Base-by-base conservation (phyloP, 2,113 vertebrate genomes). In the Mobula birostris region DNA sequence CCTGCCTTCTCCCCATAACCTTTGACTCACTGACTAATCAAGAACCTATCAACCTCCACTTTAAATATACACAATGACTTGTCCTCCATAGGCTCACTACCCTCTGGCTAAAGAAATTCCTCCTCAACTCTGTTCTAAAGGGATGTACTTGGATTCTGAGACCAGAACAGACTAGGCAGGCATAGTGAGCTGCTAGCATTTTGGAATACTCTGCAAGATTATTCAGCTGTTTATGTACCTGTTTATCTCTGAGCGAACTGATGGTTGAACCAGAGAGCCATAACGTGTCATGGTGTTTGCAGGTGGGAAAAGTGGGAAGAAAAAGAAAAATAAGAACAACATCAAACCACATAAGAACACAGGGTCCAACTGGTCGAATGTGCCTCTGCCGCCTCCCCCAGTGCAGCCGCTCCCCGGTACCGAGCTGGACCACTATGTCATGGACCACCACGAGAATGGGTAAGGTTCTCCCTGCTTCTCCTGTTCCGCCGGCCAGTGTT, bases 251-350 rank as follows among this genome's bases (percentile, higher is more conserved):
- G 83, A 63, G n/a, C 24, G 21, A 29, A 12, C 12, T 32, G 61
- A 1, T 2, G 14, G n/a, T 32, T 15, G 32, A 6, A 19, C 58
- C 7, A 27, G 61, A 7, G 61, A 7, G 85, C 32, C 29, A 7
- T 7, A 29, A 66, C 14, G 11, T 56, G 63, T 76, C 21, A 4
- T 95, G 74, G 95, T 95, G 85, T 58, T 96, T 97, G 94, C 95
- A 99, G 99, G 98, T 97, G 98, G 98, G 5, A 99, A 99, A 97
- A 98, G 98, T 96, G 98, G 98, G 36, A 99, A 99, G 96, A 99
- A 99, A 97, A 99, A 99, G 97, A 99, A 99, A 97, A 98, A 94
- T 94, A 99, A 99, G 97, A 98, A 97, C 94, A 96, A 97, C 77
- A 96, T 97, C 82, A 99, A 99, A 95, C 95, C 97, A 2, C 96